These are phyloP conservation scores for Aegotheles bennettii DNA, from an alignment of 2,113 vertebrate species.

Conservation along the genomic window DNA sequence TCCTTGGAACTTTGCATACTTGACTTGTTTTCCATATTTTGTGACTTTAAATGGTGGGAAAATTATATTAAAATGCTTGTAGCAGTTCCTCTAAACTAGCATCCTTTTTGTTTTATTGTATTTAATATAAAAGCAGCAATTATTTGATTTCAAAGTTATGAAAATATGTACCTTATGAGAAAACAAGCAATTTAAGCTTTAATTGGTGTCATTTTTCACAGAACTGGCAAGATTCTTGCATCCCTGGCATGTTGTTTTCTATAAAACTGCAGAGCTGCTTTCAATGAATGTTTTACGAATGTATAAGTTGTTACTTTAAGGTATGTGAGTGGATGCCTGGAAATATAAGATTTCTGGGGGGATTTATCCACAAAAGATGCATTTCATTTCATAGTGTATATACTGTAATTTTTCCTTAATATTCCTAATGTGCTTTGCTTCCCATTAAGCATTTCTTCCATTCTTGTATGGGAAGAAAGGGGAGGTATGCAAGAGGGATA, in stretches of 20 bases:
- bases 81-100: slow-evolving; percentile 88
- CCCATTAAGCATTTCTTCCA: slow-evolving; percentile 70
- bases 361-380: slow-evolving; percentile 81
- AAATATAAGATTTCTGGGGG: slow-evolving; percentile 78
- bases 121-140: slow-evolving; percentile 96
- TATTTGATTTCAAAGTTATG: slow-evolving; percentile 99
- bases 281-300: slow-evolving; percentile 89
- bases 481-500: slow-evolving; percentile 24
- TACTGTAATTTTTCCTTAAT: slow-evolving; percentile 73
- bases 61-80: slow-evolving; percentile 93
- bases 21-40: slow-evolving; percentile 86
- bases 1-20: slow-evolving; percentile 87
- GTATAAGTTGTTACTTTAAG: slow-evolving; percentile 80
- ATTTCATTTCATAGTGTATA: slow-evolving; percentile 76
- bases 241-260: slow-evolving; percentile 88
- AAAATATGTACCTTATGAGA: slow-evolving; percentile 99
- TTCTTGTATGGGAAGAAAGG: slow-evolving; percentile 29
- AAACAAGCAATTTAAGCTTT: slow-evolving; percentile 98
- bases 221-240: slow-evolving; percentile 94
- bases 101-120: slow-evolving; percentile 97
- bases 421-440: slow-evolving; percentile 75
- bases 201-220: slow-evolving; percentile 98
- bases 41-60: slow-evolving; percentile 84
- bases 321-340: slow-evolving; percentile 77
- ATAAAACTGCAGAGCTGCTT: slow-evolving; percentile 93